A percentile compares a stretch with the other conserved stretches of the same genome.
These are phyloP conservation scores for Psittacula echo DNA, from an alignment of 2,797 vertebrate species.

Conservation along the genomic window DNA sequence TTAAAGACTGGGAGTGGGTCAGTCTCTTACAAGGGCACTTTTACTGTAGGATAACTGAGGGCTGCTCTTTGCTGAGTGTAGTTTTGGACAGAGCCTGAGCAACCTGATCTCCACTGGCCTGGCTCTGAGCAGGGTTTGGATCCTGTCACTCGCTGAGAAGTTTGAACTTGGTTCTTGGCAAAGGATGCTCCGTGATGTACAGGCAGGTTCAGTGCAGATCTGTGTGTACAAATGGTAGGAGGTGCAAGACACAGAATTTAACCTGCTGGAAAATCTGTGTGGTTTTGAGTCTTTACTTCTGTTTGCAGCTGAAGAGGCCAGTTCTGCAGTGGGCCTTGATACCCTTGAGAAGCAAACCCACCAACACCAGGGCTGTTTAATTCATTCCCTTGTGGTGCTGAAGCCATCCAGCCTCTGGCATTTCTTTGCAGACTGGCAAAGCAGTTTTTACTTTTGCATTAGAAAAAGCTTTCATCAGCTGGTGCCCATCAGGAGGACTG, in stretches of 20 bases:
- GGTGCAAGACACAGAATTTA: neutral
- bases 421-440: neutral
- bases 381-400: neutral
- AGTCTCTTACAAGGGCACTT: neutral
- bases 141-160: neutral
- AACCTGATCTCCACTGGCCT: neutral
- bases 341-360: neutral
- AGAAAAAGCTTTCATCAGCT: neutral
- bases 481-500: neutral
- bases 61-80: neutral
- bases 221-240: neutral
- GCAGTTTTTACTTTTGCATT: neutral
- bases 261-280: neutral
- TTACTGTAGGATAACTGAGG: rapidly evolving
- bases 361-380: too few species aligned
- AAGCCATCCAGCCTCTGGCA: neutral
- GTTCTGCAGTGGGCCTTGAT: neutral
- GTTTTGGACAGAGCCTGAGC: neutral
- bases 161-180: neutral
- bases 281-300: neutral
- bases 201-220: neutral
- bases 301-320: neutral
- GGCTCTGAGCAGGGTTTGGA: neutral
- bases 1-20: neutral
- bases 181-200: too few species aligned